Evolutionary conservation across 2,888 invertebrate species (phyloP).

Genomic region (Uropetala carovei): DNA sequence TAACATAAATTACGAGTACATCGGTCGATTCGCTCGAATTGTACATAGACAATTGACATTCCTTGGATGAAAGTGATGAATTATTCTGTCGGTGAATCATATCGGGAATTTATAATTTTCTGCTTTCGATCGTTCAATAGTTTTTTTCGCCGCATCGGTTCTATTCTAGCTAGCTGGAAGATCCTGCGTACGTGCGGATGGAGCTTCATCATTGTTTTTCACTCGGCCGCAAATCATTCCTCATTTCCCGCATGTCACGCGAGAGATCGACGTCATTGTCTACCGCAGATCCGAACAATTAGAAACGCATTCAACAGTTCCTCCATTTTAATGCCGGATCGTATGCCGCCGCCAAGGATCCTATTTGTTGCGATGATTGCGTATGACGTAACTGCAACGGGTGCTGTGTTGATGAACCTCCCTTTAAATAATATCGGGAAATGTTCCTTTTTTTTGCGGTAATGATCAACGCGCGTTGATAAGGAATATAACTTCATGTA

Average conservation of each 20-base stretch:
- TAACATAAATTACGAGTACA: too few species aligned
- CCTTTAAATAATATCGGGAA: too few species aligned
- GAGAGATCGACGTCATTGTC: neutral
- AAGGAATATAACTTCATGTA: too few species aligned
- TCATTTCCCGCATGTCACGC: neutral
- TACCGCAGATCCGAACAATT: neutral
- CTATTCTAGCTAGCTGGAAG: neutral
- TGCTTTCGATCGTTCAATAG: neutral
- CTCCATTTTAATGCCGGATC: neutral
- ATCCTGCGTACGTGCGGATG: neutral
- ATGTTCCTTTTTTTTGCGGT: too few species aligned
- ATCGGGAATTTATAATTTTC: conserved; percentile 45
- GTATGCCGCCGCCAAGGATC: too few species aligned
- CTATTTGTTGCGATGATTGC: too few species aligned
- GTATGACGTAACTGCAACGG: too few species aligned
- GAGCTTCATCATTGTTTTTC: conserved; percentile 1
- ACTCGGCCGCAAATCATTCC: conserved; percentile 38
- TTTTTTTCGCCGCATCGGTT: conserved; percentile 24
- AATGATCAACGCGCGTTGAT: too few species aligned
- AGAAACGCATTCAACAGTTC: neutral
- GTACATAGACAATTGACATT: conserved; percentile 29
- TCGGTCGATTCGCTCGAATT: neutral
- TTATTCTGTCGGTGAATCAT: conserved; percentile 7
- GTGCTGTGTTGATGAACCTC: too few species aligned
- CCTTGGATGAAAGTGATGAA: conserved; percentile 38